Percentiles rank a stretch among this genome's conserved stretches.
These are phyloP conservation scores for Epinephelus coioides DNA, from an alignment of 2,797 vertebrate genomes.

Conservation along the genomic window DNA sequence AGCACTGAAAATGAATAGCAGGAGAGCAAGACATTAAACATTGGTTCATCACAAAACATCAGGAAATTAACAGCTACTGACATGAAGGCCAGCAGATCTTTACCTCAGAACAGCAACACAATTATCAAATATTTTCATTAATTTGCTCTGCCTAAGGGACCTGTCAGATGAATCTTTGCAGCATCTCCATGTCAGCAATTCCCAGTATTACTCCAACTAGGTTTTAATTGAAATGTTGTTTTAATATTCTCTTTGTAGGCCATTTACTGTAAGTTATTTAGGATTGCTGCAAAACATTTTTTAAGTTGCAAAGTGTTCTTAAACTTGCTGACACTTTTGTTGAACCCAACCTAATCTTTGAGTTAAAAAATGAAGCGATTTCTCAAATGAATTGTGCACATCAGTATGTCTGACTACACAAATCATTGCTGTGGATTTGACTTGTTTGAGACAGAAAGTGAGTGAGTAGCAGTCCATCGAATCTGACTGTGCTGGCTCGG, in stretches of 20 bases:
- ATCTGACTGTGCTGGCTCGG: constrained; percentile 24
- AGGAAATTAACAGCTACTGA: constrained; percentile 32
- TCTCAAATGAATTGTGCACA: constrained; percentile 2
- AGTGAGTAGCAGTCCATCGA: constrained; percentile 4
- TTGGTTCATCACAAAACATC: not conserved
- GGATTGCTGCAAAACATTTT: not conserved
- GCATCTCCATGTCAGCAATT: not conserved
- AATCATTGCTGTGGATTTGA: constrained; percentile 13
- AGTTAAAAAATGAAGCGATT: not conserved
- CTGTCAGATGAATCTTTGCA: not conserved
- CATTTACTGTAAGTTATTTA: not conserved
- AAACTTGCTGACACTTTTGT: not conserved
- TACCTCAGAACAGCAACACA: not conserved
- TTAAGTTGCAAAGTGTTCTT: not conserved
- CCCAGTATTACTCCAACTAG: too few relatives aligned
- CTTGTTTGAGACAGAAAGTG: not conserved
- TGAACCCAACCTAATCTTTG: not conserved
- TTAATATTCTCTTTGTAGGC: not conserved
- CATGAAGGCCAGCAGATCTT: constrained; percentile 17
- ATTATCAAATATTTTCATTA: constrained; percentile 14
- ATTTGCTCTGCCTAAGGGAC: not conserved
- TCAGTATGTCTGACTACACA: constrained; percentile 13
- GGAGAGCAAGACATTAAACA: constrained; percentile 16
- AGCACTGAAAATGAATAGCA: constrained; percentile 11
- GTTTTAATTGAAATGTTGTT: not conserved